A percentile compares a stretch with the other conserved stretches of the same genome.
phyloP scores from a whole-genome alignment of 2,797 vertebrate genomes.

The Buceros bicornis region DNA sequence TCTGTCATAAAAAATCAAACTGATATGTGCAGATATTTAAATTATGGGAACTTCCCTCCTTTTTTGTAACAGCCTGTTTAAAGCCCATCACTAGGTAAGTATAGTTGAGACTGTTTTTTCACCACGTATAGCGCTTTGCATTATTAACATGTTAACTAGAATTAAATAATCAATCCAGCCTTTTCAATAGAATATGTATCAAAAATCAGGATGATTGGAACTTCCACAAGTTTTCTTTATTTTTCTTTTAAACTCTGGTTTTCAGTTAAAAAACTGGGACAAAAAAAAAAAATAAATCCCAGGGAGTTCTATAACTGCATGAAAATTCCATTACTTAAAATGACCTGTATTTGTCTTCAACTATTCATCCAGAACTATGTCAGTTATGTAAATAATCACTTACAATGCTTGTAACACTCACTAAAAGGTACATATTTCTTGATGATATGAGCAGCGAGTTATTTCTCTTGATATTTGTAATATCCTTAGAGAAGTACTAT shows the following conservation, averaged over 20 bases:
- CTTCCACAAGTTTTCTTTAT: too few species aligned
- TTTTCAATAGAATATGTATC: background rate
- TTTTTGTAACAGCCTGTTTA: background rate
- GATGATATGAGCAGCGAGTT: background rate
- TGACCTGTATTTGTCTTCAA: constrained; percentile 20
- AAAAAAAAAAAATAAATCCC: background rate
- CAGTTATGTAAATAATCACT: constrained; percentile 60
- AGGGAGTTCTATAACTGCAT: background rate
- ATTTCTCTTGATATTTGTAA: background rate
- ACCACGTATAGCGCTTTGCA: background rate
- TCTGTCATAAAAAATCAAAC: background rate
- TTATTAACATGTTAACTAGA: background rate
- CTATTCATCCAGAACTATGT: constrained; percentile 51
- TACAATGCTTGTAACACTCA: constrained; percentile 25
- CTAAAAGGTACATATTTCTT: constrained; percentile 27
- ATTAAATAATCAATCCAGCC: background rate
- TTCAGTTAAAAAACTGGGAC: background rate
- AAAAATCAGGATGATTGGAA: background rate
- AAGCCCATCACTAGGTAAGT: background rate
- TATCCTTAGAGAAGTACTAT: background rate
- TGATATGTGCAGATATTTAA: background rate
- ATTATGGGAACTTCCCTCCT: background rate
- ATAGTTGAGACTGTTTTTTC: background rate
- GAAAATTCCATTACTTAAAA: background rate
- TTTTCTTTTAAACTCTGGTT: background rate